Evolutionary conservation across 2,888 invertebrate species (phyloP), one percentile per base, ranked within the genome.

Genomic region (Orthosia gothica): DNA sequence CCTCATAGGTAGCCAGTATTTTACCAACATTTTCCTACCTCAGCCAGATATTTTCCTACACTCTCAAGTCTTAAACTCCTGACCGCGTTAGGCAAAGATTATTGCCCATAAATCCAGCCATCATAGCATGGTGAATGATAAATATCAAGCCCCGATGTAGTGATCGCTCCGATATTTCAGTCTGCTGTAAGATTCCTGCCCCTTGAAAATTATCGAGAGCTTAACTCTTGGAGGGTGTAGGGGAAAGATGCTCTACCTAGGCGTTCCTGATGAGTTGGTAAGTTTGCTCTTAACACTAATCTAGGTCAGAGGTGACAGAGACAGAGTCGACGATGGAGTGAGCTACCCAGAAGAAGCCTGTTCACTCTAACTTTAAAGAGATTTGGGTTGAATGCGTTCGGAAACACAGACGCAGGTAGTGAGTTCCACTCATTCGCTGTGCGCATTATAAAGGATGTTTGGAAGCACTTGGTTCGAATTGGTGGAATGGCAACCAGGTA

Each of bases 131-230:
- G 81, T 86, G 87, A 87, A 89, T 92, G 94, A 94, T 93, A 93
- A 94, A 95, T 95, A 95, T 95, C 93, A 86, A 86, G 87, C 89
- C 93, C 92, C 84, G 65, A 81, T 92, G 93, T 91, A 92, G 90
- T 90, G 94, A 93, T 94, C 91, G 90, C 82, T 88, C 84, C 94
- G 91, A 95, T 95, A 94, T 95, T 93, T 95, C 94, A 95, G 94
- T 92, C 92, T 91, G 86, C 87, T 88, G 90, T 92, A 92, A 93
- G 91, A 93, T 92, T 89, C 88, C 88, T 89, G 91, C 93, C 92
- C 92, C 91, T 91, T 92, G 89, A 90, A 95, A 94, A 96, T 95
- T 95, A 95, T 94, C 93, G 82, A 90, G 87, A 86, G 90, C 91
- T 92, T 92, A 92, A 87, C 90, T 90, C 84, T 87, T 85, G 76